Percentiles rank a stretch among this genome's conserved stretches.
phyloP scores from a whole-genome alignment of 2,113 vertebrate species.

The Trogon melanurus region DNA sequence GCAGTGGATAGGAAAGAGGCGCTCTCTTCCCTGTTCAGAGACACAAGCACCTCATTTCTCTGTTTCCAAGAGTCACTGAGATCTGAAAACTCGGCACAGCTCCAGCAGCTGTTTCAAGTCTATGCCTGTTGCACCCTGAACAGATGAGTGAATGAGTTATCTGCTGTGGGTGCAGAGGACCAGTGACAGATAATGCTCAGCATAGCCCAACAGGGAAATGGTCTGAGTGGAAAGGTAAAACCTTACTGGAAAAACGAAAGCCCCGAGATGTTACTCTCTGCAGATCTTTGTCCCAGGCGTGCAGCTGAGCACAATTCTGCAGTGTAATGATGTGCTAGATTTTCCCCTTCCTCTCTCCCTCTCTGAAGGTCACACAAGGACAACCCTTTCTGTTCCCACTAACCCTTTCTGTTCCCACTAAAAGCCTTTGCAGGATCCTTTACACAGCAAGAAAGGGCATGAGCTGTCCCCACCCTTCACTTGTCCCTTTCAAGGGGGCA shows the following conservation, averaged over 20 bases:
- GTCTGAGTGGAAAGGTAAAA: not conserved
- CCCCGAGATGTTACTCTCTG: not conserved
- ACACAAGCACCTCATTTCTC: not conserved
- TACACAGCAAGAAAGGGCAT: not conserved
- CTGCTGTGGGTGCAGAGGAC: not conserved
- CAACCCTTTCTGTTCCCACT: not conserved
- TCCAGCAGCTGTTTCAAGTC: not conserved
- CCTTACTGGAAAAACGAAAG: not conserved
- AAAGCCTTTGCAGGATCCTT: not conserved
- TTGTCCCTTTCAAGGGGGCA: not conserved
- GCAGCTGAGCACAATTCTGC: not conserved
- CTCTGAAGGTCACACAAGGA: conserved; percentile 9
- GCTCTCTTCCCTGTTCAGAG: not conserved
- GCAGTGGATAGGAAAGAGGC: not conserved
- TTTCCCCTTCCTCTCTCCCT: not conserved
- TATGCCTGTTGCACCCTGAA: not conserved
- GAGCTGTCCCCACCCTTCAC: not conserved
- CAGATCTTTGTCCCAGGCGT: not conserved
- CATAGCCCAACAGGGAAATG: not conserved
- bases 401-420: not conserved
- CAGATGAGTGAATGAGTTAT: not conserved
- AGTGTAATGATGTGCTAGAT: not conserved
- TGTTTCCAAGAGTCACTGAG: not conserved
- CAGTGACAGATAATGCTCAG: not conserved
- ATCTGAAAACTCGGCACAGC: not conserved